phyloP scores from a whole-genome alignment of 2,113 vertebrate species.

The Corythaeola cristata region DNA sequence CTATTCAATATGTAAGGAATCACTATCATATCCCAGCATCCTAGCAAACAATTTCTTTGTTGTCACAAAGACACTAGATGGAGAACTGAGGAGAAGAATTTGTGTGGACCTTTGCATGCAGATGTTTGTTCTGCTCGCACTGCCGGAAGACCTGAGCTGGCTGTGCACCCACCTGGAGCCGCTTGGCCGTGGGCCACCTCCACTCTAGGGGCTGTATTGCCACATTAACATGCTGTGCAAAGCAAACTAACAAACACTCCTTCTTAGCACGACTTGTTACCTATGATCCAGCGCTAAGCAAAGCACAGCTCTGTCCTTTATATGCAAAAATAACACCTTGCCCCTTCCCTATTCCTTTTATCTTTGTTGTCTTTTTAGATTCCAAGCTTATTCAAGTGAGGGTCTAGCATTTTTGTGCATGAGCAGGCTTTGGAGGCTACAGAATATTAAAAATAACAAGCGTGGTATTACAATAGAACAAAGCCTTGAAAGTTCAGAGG shows the following conservation, averaged over 20 bases:
- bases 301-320: not conserved
- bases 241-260: not conserved
- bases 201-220: not conserved
- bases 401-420: not conserved
- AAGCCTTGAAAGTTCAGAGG: not conserved
- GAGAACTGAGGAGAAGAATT: not conserved
- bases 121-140: not conserved
- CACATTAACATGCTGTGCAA: not conserved
- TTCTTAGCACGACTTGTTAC: not conserved
- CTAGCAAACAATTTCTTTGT: not conserved
- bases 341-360: not conserved
- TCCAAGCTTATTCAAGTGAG: not conserved
- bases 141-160: not conserved
- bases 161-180: not conserved
- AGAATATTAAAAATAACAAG: not conserved
- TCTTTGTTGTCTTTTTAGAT: not conserved
- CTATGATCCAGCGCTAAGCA: not conserved
- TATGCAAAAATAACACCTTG: rapidly evolving
- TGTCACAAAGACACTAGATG: not conserved
- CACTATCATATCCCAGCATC: not conserved
- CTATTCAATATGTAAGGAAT: not conserved
- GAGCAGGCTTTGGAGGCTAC: not conserved
- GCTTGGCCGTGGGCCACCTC: not conserved
- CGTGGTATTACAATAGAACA: not conserved
- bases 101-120: not conserved